Evolutionary conservation across 1,140 invertebrate species (phyloP).

Genomic region (Prorops nasuta): DNA sequence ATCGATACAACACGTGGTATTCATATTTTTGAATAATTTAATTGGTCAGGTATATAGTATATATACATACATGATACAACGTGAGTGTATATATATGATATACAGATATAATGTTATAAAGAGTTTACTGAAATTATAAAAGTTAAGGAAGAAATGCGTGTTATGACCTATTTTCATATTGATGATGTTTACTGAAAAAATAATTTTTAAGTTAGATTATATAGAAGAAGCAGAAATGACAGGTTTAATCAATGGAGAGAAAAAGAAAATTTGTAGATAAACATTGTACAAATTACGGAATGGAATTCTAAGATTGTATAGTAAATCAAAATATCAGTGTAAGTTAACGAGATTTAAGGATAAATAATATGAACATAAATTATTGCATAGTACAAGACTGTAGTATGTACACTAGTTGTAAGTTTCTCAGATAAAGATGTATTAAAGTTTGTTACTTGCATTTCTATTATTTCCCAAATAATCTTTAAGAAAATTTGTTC

Average conservation of each 20-base stretch:
- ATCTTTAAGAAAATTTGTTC: no score
- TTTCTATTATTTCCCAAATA: not conserved
- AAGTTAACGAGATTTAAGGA: not conserved
- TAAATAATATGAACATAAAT: not conserved
- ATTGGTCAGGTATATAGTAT: no score
- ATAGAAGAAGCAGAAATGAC: not conserved
- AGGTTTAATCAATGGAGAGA: no score
- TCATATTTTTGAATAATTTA: no score
- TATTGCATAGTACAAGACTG: not conserved
- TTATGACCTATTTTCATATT: not conserved
- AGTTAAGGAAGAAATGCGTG: no score
- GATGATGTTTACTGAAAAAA: no score
- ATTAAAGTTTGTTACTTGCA: not conserved
- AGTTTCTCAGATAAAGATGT: not conserved
- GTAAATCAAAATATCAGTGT: not conserved
- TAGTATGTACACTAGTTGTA: not conserved
- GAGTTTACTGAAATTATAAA: no score
- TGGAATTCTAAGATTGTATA: not conserved
- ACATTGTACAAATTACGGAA: not conserved
- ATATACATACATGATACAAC: no score
- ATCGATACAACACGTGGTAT: no score
- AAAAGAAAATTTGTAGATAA: not conserved
- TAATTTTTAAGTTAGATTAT: not conserved
- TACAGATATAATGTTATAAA: no score
- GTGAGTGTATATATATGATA: no score